Conservation (phyloP, 2,113 vertebrate genomes). For the Oryzias melastigma region DNA sequence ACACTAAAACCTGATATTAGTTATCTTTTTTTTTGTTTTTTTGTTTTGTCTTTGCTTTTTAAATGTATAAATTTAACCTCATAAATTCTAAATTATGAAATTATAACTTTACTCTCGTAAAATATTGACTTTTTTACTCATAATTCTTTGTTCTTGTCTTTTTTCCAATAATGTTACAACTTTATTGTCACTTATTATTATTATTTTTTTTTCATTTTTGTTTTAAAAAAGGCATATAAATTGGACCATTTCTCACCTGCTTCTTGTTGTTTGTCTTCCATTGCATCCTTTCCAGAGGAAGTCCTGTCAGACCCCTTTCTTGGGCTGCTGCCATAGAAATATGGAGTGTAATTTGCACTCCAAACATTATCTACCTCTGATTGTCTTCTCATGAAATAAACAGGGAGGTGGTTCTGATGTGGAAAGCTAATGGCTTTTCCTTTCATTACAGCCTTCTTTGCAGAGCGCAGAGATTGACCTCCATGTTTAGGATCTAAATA, state of each 20-base stretch:
- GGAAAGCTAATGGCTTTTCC: slow-evolving; percentile 66
- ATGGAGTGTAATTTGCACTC: slow-evolving; percentile 51
- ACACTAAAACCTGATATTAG: no score
- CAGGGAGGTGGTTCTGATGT: slow-evolving; percentile 23
- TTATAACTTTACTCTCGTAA: no score
- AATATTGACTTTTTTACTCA: no score
- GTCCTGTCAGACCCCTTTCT: slow-evolving; percentile 45
- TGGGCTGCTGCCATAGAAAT: slow-evolving; percentile 62
- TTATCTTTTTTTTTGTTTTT: no score
- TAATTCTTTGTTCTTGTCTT: no score
- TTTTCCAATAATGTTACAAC: no score
- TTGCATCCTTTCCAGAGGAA: slow-evolving; percentile 50
- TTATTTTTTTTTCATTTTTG: no score
- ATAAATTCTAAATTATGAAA: no score
- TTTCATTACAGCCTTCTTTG: slow-evolving; percentile 62
- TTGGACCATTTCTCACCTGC: background rate
- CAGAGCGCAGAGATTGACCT: slow-evolving; percentile 39
- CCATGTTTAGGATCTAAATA: slow-evolving; percentile 17
- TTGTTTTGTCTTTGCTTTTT: no score
- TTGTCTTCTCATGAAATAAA: slow-evolving; percentile 34
- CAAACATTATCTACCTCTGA: slow-evolving; percentile 46
- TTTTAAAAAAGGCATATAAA: no score
- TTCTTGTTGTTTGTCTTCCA: slow-evolving; percentile 4
- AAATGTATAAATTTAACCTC: no score
- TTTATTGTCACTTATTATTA: no score